phyloP scores from a whole-genome alignment of 1,140 invertebrate genomes.

The Drosophila rhopaloa region DNA sequence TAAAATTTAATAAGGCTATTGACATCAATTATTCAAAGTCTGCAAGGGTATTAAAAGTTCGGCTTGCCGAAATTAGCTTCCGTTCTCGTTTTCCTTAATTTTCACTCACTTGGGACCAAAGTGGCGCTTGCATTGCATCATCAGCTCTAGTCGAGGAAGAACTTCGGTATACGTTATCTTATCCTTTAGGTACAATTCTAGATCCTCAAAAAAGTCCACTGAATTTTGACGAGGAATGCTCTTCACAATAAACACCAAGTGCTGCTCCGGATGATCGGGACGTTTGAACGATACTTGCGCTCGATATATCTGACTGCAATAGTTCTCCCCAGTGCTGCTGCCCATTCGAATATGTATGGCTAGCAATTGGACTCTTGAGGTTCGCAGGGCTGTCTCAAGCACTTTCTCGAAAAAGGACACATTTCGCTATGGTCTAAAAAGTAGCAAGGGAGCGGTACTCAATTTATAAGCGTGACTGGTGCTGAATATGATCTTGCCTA shows the following conservation, averaged over 20 bases:
- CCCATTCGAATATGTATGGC: slow-evolving; percentile 56
- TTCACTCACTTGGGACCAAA: slow-evolving; percentile 69
- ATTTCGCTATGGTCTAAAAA: slow-evolving; percentile 58
- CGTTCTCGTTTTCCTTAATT: not conserved
- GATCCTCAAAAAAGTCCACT: slow-evolving; percentile 62
- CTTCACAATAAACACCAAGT: slow-evolving; percentile 66
- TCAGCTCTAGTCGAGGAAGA: slow-evolving; percentile 64
- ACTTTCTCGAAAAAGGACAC: slow-evolving; percentile 68
- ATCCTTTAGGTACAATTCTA: slow-evolving; percentile 74
- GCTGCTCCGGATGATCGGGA: slow-evolving; percentile 7
- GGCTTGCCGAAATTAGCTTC: too few species aligned
- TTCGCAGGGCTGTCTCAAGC: slow-evolving; percentile 64
- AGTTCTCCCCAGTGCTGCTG: slow-evolving; percentile 75
- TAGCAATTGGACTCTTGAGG: slow-evolving; percentile 28
- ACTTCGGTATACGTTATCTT: slow-evolving; percentile 69
- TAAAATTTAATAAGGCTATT: too few species aligned
- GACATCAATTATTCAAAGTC: not conserved
- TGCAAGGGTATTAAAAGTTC: too few species aligned
- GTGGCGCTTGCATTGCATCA: slow-evolving; percentile 53
- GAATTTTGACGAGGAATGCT: slow-evolving; percentile 60
- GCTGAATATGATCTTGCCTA: slow-evolving; percentile 12
- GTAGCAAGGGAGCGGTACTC: not conserved
- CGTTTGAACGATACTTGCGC: slow-evolving; percentile 10
- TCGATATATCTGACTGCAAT: slow-evolving; percentile 75
- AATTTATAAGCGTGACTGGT: slow-evolving; percentile 49